Evolutionary conservation across 2,797 vertebrate genomes (phyloP).

Genomic region (Schizopygopsis malacanthus): DNA sequence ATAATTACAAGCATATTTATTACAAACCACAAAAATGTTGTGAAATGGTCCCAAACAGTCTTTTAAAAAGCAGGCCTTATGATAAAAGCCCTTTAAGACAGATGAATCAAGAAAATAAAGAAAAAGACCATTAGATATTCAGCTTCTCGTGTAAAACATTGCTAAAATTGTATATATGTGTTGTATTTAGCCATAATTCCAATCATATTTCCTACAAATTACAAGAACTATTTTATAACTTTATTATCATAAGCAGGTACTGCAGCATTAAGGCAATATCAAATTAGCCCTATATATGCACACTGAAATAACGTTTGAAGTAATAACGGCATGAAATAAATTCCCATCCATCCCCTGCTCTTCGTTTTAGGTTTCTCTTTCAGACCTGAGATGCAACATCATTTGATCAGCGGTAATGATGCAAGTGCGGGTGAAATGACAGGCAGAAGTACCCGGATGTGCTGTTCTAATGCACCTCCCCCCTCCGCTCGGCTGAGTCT

Average conservation of each 20-base stretch:
- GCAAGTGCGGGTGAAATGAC: background rate
- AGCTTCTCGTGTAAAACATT: background rate
- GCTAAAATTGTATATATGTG: background rate
- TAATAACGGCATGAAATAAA: background rate
- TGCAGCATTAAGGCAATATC: background rate
- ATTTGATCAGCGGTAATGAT: background rate
- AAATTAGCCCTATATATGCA: background rate
- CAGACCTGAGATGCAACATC: background rate
- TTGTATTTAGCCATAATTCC: background rate
- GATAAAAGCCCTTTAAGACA: background rate
- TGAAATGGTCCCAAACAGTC: too few species aligned
- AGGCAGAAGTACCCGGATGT: slow-evolving; percentile 62
- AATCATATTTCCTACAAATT: background rate
- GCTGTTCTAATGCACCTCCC: slow-evolving; percentile 58
- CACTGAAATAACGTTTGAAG: background rate
- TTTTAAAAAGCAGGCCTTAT: background rate
- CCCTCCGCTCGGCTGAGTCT: slow-evolving; percentile 24
- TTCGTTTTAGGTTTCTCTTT: background rate
- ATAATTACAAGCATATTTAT: too few species aligned
- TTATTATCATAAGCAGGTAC: background rate
- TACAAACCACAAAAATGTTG: too few species aligned
- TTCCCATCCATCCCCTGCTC: background rate
- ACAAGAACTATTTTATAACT: background rate
- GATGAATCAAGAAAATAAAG: background rate
- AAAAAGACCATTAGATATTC: background rate